Evolutionary conservation across 53 echinoderm and acorn worm species (phyloP).

Genomic region (Stichopus horrens): DNA sequence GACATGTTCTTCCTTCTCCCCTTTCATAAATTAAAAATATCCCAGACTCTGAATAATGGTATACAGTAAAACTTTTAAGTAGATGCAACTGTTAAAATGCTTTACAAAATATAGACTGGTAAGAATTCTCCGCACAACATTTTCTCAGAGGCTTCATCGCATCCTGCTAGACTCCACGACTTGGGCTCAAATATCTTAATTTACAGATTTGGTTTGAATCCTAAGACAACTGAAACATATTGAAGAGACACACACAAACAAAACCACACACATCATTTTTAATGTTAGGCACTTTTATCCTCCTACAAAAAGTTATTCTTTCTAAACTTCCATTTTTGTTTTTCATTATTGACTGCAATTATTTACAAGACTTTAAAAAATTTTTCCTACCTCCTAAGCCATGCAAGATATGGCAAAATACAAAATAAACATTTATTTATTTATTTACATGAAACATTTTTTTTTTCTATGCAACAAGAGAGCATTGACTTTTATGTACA

Average conservation of each 20-base stretch:
- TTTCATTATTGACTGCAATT: not conserved
- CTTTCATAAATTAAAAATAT: no score
- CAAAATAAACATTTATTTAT: slow-evolving; percentile 15
- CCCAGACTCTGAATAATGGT: no score
- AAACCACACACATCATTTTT: not conserved
- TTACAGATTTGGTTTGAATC: no score
- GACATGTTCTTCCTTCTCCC: no score
- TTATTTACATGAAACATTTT: slow-evolving; percentile 3
- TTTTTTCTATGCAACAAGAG: not conserved
- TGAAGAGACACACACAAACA: not conserved
- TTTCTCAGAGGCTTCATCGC: no score
- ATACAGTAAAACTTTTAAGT: no score
- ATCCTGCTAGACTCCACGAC: no score
- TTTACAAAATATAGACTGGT: no score
- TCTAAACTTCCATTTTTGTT: not conserved
- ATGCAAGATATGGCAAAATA: slow-evolving; percentile 32
- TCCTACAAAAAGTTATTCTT: not conserved
- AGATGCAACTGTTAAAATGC: no score
- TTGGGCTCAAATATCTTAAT: no score
- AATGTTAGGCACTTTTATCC: not conserved
- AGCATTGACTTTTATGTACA: not conserved
- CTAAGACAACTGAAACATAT: no score
- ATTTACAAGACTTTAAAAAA: not conserved
- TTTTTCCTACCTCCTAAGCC: not conserved
- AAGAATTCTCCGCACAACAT: no score